phyloP scores from a whole-genome alignment of 2,113 vertebrate species.

The Neodon shergylaensis region DNA sequence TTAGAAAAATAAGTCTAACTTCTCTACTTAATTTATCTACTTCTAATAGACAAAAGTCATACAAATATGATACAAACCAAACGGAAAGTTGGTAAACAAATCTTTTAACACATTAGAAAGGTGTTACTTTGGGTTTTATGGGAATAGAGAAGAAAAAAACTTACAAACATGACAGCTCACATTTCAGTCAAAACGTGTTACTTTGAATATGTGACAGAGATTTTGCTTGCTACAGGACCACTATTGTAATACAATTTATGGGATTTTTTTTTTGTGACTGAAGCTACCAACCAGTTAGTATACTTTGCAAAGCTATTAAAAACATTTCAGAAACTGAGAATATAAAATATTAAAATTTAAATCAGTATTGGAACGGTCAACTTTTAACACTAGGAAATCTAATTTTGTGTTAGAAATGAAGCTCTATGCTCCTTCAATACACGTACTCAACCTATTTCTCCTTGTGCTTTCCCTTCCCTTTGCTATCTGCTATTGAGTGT shows the following conservation, averaged over 20 bases:
- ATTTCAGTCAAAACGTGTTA: constrained; percentile 65
- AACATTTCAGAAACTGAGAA: constrained; percentile 51
- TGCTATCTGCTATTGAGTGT: constrained; percentile 19
- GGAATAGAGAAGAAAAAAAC: background rate
- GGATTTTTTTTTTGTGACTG: constrained; percentile 6
- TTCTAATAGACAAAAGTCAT: constrained; percentile 54
- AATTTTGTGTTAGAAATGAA: constrained; percentile 14
- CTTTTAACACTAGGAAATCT: constrained; percentile 48
- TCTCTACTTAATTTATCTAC: constrained; percentile 51
- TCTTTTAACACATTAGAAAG: constrained; percentile 53
- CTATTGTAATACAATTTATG: constrained; percentile 35
- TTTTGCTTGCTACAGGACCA: constrained; percentile 54
- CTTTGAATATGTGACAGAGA: constrained; percentile 65
- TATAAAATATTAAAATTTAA: constrained; percentile 57
- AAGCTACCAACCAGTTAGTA: constrained; percentile 47
- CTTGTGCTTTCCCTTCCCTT: constrained; percentile 62
- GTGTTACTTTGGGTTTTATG: constrained; percentile 40
- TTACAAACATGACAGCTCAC: constrained; percentile 65
- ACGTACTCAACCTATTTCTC: background rate
- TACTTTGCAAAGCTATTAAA: constrained; percentile 62
- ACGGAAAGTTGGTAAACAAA: constrained; percentile 49
- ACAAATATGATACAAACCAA: constrained; percentile 52
- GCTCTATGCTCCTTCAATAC: constrained; percentile 11
- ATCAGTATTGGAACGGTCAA: constrained; percentile 23
- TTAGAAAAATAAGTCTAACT: constrained; percentile 70